These are phyloP conservation scores for Panagrolaimus sp. DNA, from an alignment of 1,140 invertebrate species.

Conservation along the genomic window DNA sequence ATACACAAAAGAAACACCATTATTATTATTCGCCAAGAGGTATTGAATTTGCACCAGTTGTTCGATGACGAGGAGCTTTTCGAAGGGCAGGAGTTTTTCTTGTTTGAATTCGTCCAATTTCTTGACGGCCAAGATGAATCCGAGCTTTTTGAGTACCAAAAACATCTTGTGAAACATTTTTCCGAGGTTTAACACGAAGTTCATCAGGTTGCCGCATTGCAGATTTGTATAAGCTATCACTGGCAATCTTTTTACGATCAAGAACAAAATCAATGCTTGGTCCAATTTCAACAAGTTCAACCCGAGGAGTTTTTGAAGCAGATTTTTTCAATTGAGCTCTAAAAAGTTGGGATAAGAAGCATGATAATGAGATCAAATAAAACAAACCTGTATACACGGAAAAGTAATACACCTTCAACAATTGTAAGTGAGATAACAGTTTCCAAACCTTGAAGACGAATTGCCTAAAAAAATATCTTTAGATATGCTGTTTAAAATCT, in stretches of 20 bases:
- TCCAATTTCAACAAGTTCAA: constrained; percentile 88
- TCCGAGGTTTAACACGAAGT: constrained; percentile 77
- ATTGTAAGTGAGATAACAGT: constrained; percentile 83
- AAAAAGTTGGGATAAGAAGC: constrained; percentile 27
- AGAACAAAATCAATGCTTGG: constrained; percentile 82
- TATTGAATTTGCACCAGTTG: neutral
- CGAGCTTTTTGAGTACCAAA: constrained; percentile 83
- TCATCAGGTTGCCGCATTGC: constrained; percentile 78
- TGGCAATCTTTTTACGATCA: constrained; percentile 78
- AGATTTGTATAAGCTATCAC: constrained; percentile 81
- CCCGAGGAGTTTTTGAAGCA: constrained; percentile 72
- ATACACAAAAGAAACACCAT: no score
- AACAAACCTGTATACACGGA: constrained; percentile 76
- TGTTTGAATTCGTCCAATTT: constrained; percentile 78
- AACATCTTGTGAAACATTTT: constrained; percentile 79
- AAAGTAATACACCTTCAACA: constrained; percentile 71
- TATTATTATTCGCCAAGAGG: neutral
- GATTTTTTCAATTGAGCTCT: constrained; percentile 85
- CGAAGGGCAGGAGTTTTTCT: constrained; percentile 84
- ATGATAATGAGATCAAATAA: constrained; percentile 4
- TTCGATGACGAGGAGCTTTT: constrained; percentile 24
- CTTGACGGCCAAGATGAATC: constrained; percentile 84
- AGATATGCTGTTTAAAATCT: no score
- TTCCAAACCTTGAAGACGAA: constrained; percentile 84
- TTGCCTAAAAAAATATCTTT: no score